These are phyloP conservation scores for Drosophila orena DNA, from an alignment of 1,140 invertebrate genomes.

Conservation along the genomic window DNA sequence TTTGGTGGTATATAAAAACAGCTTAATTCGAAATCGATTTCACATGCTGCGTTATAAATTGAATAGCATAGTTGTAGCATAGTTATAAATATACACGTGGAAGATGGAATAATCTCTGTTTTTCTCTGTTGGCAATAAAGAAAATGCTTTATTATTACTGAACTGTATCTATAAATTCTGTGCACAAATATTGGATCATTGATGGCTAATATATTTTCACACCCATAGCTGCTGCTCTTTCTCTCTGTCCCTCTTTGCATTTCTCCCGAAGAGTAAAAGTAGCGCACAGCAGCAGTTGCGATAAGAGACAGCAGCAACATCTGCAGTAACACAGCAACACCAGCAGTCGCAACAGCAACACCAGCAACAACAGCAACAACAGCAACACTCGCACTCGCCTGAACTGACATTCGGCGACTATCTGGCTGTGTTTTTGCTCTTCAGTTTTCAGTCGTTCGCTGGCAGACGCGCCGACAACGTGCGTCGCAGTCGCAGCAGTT, in stretches of 20 bases:
- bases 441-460: conserved; percentile 61
- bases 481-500: conserved; percentile 43
- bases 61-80: too few species aligned
- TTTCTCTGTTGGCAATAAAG: too few species aligned
- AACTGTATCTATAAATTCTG: neutral
- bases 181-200: neutral
- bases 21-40: neutral
- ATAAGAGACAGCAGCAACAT: conserved; percentile 31
- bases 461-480: conserved; percentile 63
- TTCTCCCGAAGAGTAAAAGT: conserved; percentile 38
- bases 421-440: conserved; percentile 55
- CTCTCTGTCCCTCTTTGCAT: conserved; percentile 20
- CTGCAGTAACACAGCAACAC: conserved; percentile 4
- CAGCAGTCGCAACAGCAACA: conserved; percentile 3
- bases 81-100: too few species aligned
- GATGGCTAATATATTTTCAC: conserved; percentile 1
- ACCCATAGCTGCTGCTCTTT: neutral
- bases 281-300: conserved; percentile 11
- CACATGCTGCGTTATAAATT: too few species aligned
- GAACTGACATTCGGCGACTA: conserved; percentile 52
- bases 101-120: too few species aligned
- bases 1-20: neutral
- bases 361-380: conserved; percentile 4
- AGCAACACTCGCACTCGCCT: conserved; percentile 45
- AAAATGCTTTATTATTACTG: too few species aligned